phyloP scores from a whole-genome alignment of 2,888 invertebrate genomes.

The Conchocele bisecta region DNA sequence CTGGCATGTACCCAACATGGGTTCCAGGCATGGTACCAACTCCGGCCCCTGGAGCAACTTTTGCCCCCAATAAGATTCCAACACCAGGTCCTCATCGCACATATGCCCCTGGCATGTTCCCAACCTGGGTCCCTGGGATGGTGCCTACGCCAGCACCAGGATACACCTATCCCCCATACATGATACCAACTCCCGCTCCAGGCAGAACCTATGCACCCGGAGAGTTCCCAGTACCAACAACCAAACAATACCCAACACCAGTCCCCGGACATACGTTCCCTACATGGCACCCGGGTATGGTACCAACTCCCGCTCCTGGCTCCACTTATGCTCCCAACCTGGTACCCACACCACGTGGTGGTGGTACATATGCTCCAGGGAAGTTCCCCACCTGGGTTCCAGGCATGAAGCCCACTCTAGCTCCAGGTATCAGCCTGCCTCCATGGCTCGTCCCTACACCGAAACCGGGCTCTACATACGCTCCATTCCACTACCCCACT shows the following conservation, averaged over 20 bases:
- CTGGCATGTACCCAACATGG: slow-evolving; percentile 53
- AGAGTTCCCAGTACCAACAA: slow-evolving; percentile 42
- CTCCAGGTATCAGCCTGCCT: slow-evolving; percentile 45
- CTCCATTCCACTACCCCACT: no score
- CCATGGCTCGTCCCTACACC: slow-evolving; percentile 40
- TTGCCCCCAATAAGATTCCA: slow-evolving; percentile 42
- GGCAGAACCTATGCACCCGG: slow-evolving; percentile 9
- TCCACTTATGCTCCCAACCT: slow-evolving; percentile 56
- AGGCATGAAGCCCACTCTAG: slow-evolving; percentile 54
- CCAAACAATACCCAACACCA: no score
- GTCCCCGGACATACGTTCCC: slow-evolving; percentile 58
- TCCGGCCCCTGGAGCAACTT: slow-evolving; percentile 47
- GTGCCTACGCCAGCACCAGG: slow-evolving; percentile 42
- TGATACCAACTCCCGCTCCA: slow-evolving; percentile 32
- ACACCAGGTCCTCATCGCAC: slow-evolving; percentile 48
- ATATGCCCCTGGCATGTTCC: slow-evolving; percentile 47
- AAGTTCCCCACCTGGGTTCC: slow-evolving; percentile 57
- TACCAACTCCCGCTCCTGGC: slow-evolving; percentile 61
- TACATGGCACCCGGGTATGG: slow-evolving; percentile 51
- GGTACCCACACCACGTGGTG: slow-evolving; percentile 56
- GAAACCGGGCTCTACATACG: slow-evolving; percentile 28
- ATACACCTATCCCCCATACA: slow-evolving; percentile 44
- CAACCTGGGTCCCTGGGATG: slow-evolving; percentile 35
- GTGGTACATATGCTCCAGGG: slow-evolving; percentile 50
- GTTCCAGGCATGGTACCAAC: slow-evolving; percentile 52